phyloP scores from a whole-genome alignment of 2,888 invertebrate species.

The Heliconius hortense region DNA sequence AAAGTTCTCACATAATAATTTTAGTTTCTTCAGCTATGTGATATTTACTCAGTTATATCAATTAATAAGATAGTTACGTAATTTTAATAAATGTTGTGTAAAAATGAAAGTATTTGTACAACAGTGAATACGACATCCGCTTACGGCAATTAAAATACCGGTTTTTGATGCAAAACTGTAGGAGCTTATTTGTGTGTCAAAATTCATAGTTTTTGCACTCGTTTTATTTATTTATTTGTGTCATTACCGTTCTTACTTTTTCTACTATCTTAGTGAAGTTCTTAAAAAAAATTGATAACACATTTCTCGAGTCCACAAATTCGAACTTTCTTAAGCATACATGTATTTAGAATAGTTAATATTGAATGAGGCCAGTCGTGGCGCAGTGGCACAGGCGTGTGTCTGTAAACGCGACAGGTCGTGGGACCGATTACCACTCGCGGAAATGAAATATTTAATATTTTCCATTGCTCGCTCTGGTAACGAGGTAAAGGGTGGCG shows the following conservation, averaged over 20 bases:
- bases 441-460: no score
- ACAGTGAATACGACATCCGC: slow-evolving; percentile 27
- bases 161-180: slow-evolving; percentile 10
- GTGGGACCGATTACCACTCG: no score
- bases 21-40: not conserved
- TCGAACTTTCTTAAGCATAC: no score
- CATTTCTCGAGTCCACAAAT: no score
- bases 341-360: no score
- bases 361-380: no score
- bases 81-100: not conserved
- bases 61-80: slow-evolving; percentile 19
- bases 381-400: no score
- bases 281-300: not conserved
- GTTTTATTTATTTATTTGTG: not conserved
- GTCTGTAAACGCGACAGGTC: no score
- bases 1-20: not conserved
- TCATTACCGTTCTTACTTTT: not conserved
- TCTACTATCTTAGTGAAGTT: not conserved
- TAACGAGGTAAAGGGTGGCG: no score
- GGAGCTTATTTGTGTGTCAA: slow-evolving; percentile 3
- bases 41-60: not conserved
- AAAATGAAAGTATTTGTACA: slow-evolving; percentile 38
- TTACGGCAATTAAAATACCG: slow-evolving; percentile 23
- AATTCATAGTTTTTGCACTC: slow-evolving; percentile 1
- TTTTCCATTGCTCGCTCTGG: no score